Evolutionary conservation across 1,140 invertebrate genomes (phyloP).

Genomic region (Bombus waltoni): DNA sequence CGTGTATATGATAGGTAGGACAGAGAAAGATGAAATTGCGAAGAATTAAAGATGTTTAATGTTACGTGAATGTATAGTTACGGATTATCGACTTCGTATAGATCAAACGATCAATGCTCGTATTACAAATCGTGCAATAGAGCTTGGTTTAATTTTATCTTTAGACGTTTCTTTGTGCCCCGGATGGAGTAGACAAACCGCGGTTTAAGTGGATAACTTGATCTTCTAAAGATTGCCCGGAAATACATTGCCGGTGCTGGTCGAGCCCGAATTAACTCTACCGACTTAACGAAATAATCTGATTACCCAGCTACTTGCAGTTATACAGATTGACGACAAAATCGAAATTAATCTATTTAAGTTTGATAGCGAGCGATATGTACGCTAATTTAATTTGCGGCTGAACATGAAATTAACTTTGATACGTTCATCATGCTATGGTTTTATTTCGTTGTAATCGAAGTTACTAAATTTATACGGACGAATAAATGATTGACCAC

Average conservation of each 20-base stretch:
- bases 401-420: background rate
- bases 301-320: constrained; percentile 1
- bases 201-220: background rate
- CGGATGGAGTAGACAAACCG: background rate
- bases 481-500: background rate
- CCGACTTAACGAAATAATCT: constrained; percentile 12
- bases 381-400: background rate
- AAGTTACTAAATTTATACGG: background rate
- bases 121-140: background rate
- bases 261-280: background rate
- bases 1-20: background rate
- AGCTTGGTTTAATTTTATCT: constrained; percentile 1
- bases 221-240: background rate
- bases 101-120: background rate
- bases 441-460: constrained; percentile 4
- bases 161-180: background rate
- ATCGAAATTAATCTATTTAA: constrained; percentile 68
- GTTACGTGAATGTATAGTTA: background rate
- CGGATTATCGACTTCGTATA: background rate
- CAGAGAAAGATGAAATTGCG: background rate
- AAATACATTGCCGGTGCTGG: background rate
- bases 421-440: background rate
- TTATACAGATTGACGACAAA: constrained; percentile 17
- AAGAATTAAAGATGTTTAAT: background rate
- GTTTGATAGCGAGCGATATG: constrained; percentile 11